Percentiles rank a stretch among this genome's conserved stretches.
phyloP scores from a whole-genome alignment of 2,797 vertebrate genomes.

The Champsocephalus gunnari region DNA sequence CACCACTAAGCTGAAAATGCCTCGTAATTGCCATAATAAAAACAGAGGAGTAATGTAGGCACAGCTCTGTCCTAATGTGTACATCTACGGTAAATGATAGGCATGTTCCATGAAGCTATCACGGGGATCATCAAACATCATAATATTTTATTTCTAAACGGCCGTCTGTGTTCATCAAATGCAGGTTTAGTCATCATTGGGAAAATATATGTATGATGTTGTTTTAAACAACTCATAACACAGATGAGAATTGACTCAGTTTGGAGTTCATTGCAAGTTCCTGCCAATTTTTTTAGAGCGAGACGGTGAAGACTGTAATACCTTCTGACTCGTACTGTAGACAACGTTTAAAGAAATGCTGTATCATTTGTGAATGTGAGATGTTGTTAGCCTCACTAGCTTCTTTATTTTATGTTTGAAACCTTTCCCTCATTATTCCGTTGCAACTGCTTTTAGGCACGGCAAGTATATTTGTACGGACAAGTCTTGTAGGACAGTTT shows the following conservation, averaged over 20 bases:
- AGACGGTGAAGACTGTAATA: constrained; percentile 11
- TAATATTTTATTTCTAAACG: background rate
- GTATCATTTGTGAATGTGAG: background rate
- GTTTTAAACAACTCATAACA: constrained; percentile 60
- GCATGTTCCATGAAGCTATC: constrained; percentile 44
- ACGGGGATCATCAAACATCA: constrained; percentile 48
- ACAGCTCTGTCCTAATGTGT: constrained; percentile 40
- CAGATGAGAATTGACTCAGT: constrained; percentile 40
- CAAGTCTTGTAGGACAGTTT: background rate
- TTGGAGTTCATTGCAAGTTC: constrained; percentile 37
- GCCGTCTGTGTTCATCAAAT: constrained; percentile 41
- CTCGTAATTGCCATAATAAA: constrained; percentile 65
- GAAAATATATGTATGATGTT: constrained; percentile 31
- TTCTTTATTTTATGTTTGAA: background rate
- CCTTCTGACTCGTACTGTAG: background rate
- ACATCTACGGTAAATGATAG: constrained; percentile 43
- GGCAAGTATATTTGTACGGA: background rate
- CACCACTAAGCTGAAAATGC: constrained; percentile 54
- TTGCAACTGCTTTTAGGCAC: background rate
- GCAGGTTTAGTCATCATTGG: constrained; percentile 38
- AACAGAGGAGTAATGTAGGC: constrained; percentile 43
- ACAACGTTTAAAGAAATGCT: background rate
- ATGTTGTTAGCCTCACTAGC: background rate
- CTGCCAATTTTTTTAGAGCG: constrained; percentile 14
- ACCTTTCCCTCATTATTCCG: background rate